phyloP scores from a whole-genome alignment of 2,888 invertebrate genomes.

The Andrena minutula region DNA sequence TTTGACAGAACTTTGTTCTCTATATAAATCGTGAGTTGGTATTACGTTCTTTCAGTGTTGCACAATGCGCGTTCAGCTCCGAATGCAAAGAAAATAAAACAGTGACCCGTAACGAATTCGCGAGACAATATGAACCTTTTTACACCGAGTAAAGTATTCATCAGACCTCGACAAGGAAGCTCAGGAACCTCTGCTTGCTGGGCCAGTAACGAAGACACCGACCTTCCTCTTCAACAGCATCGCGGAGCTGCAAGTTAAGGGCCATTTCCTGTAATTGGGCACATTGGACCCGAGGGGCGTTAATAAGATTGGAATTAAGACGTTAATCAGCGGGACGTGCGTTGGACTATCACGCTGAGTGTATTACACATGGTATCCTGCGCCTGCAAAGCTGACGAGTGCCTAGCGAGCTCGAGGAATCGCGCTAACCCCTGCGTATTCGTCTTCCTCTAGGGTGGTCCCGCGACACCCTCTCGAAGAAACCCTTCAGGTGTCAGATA shows the following conservation, averaged over 20 bases:
- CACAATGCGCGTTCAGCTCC: conserved; percentile 15
- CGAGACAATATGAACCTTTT: conserved; percentile 26
- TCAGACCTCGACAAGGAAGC: neutral
- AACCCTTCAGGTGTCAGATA: neutral
- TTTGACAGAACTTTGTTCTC: neutral
- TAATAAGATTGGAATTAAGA: conserved; percentile 8
- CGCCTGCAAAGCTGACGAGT: neutral
- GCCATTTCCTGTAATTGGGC: neutral
- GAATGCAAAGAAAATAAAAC: conserved; percentile 5
- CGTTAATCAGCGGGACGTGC: neutral
- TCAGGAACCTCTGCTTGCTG: neutral
- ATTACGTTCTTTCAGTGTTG: conserved; percentile 19
- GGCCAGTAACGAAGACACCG: too few relatives aligned
- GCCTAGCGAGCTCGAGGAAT: neutral
- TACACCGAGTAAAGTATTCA: conserved; percentile 10
- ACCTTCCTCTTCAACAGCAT: neutral
- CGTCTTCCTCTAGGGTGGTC: neutral
- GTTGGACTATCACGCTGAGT: neutral
- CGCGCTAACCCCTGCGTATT: neutral
- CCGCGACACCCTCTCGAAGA: neutral
- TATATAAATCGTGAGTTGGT: neutral
- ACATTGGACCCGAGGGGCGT: neutral
- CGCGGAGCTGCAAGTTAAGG: neutral
- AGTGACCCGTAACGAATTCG: conserved; percentile 9
- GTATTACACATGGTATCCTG: neutral